Base-by-base conservation (phyloP, 2,113 vertebrate species). In the Onychostruthus taczanowskii region DNA sequence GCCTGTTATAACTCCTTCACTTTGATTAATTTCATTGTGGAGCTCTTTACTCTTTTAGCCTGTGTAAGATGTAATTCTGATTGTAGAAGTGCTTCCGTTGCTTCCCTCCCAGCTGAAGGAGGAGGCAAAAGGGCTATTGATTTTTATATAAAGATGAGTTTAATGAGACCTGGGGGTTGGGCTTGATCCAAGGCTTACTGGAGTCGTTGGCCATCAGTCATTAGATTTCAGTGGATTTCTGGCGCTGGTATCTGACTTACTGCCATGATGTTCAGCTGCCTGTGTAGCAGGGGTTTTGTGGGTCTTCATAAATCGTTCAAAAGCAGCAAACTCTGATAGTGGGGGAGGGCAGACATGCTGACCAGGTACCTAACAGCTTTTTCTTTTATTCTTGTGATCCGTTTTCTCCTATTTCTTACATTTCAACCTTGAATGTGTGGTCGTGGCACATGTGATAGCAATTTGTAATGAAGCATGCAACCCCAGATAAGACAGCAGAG, bases 1-100 rank as follows among this genome's bases (percentile, higher is more conserved):
- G 76, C 62, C 84, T 82, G n/a, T 95, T 94, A 90, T 72, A 87
- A 94, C 83, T 94, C 84, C 93, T 96, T 97, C 87, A 84, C 47
- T 94, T 97, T 95, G 96, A 97, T 97, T 96, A 95, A 97, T 97
- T 93, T 96, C 35, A 49, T 66, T 73, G 83, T 83, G 82, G 86
- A 89, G 87, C 73, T 87, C 64, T 96, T 80, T 62, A 86, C 49
- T 95, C 67, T 93, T 90, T 62, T 66, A 81, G 84, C 46, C 53
- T 64, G 72, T 37, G 4, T 62, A 53, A 92, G 77, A 83, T 90
- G 24, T 50, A 84, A 84, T 80, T 63, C 79, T 93, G 83, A 79
- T 79, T 78, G 75, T 95, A 75, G 84, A 77, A 95, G 61, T 55
- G 55, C 90, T 97, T 90, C 69, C 15, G 26, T 50, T 87, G 16